Base-by-base conservation (phyloP, 2,113 vertebrate genomes). In the Mugil cephalus region DNA sequence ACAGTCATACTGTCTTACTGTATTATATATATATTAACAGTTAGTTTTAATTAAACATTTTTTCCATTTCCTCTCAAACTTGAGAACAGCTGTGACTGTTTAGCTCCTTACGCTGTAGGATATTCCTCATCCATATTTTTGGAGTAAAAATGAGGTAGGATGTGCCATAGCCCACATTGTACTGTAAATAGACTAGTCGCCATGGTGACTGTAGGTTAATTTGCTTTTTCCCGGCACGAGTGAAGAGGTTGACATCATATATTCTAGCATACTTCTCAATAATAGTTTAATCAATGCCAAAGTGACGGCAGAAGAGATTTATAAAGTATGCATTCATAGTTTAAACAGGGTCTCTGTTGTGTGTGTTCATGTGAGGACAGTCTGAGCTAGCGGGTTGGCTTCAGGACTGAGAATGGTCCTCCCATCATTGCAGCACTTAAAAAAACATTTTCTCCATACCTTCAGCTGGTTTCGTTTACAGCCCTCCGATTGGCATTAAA, bases 101-200 rank as follows among this genome's bases (percentile, higher is more conserved):
- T 8, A 61, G 64, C 56, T 21, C 35, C 17, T 24, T 42, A 70
- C 24, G 24, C 24, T 76, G 68, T 69, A 7, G 47, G 36, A 76
- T 83, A 53, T 72, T 72, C 79, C 40, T 64, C 42, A 63, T 62
- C 54, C 24, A 48, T 64, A 21, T 68, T 80, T 77, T 68, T 0
- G 6, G 46, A 71, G 58, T 62, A 38, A 35, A 18, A 65, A 42
- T 13, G 24, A 74, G 47, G 69, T 40, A 63, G 11, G 64, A 66
- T 67, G 79, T 64, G 38, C 53, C 63, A 8, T 48, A 54, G 48
- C 74, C 61, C 74, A 80, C 84, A 58, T 14, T 69, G 67, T 52
- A 62, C 80, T 88, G 82, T 83, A 88, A 89, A 88, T 86, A 87
- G 82, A 87, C 67, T 40, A 24, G 91, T 92, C 91, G 62, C 81